A percentile compares a stretch with the other conserved stretches of the same genome.
Evolutionary conservation across 2,113 vertebrate species (phyloP).

Genomic region (Neolamprologus caudopunctatus): DNA sequence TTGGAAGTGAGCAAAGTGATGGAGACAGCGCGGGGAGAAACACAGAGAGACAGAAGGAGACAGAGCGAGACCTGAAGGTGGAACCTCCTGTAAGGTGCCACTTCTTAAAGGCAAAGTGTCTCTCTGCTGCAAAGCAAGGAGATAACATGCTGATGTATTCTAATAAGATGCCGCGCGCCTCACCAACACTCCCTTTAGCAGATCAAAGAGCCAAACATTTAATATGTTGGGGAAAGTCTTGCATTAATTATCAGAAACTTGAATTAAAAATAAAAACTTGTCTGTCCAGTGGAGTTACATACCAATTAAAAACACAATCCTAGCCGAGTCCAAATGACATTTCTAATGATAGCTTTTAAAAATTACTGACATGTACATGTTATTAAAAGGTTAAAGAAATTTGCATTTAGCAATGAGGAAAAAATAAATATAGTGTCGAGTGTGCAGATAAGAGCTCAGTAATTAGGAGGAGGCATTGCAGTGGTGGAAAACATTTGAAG

Average conservation of each 20-base stretch:
- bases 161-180: constrained; percentile 22
- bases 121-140: constrained; percentile 32
- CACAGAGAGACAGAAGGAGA: constrained; percentile 56
- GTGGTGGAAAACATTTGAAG: constrained; percentile 68
- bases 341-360: constrained; percentile 30
- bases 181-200: constrained; percentile 10
- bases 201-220: constrained; percentile 41
- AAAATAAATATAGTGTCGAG: constrained; percentile 62
- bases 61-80: constrained; percentile 69
- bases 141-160: constrained; percentile 12
- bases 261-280: constrained; percentile 23
- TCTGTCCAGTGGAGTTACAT: constrained; percentile 23
- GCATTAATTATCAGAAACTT: constrained; percentile 55
- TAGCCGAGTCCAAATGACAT: constrained; percentile 22
- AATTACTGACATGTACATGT: constrained; percentile 39
- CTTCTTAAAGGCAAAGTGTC: constrained; percentile 50
- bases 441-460: constrained; percentile 54
- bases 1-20: constrained; percentile 90
- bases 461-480: constrained; percentile 56
- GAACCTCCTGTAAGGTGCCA: constrained; percentile 71
- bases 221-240: constrained; percentile 26
- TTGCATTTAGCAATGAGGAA: constrained; percentile 50
- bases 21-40: constrained; percentile 75
- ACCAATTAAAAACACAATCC: constrained; percentile 55
- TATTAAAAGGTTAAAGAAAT: constrained; percentile 60